phyloP scores from a whole-genome alignment of 2,888 invertebrate species.

The Temnothorax rugatulus region DNA sequence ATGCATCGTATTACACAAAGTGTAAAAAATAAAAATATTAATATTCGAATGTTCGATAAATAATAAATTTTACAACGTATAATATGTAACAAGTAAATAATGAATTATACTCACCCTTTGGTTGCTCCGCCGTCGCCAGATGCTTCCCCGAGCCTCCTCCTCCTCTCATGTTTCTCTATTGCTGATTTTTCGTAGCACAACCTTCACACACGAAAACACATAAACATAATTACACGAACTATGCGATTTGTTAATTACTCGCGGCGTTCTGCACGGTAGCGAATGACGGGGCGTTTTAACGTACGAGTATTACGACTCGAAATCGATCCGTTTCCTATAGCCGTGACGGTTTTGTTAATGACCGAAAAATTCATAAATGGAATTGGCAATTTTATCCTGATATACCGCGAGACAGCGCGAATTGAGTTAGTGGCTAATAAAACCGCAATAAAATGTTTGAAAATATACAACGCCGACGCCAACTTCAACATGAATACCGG shows the following conservation, averaged over 20 bases:
- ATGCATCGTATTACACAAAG: not conserved
- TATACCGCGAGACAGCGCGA: too few species aligned
- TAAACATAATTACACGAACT: not conserved
- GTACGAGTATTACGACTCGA: too few species aligned
- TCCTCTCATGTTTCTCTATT: not conserved
- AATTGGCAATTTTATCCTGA: too few species aligned
- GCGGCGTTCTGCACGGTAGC: too few species aligned
- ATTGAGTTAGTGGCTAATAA: not conserved
- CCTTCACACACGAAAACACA: not conserved
- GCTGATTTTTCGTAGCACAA: not conserved
- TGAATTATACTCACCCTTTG: not conserved
- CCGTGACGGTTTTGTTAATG: too few species aligned
- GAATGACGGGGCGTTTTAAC: too few species aligned
- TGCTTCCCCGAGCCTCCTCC: not conserved
- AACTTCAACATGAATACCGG: not conserved
- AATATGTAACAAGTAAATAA: conserved; percentile 3
- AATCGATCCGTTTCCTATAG: too few species aligned
- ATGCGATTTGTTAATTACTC: not conserved
- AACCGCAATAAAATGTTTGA: not conserved
- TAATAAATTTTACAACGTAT: not conserved
- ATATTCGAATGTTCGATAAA: not conserved
- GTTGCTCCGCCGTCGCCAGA: not conserved
- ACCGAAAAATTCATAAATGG: too few species aligned
- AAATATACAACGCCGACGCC: not conserved
- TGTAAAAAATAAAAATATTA: not conserved